These are phyloP conservation scores for Amphipoea oculea DNA, from an alignment of 2,888 invertebrate genomes.

Conservation along the genomic window DNA sequence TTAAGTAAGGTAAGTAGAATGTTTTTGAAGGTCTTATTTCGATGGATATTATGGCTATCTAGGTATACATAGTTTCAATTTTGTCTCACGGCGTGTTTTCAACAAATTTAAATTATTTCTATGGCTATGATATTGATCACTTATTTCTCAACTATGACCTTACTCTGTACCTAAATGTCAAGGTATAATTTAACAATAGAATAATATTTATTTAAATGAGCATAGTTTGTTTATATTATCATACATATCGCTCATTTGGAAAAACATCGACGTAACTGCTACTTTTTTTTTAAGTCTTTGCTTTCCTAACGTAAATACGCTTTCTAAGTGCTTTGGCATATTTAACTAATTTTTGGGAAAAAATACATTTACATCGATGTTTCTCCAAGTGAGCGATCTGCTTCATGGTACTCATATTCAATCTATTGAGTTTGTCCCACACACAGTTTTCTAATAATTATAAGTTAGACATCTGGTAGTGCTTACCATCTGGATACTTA, in stretches of 20 bases:
- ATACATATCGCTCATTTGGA: too few species aligned
- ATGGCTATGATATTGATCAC: background rate
- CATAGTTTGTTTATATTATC: too few species aligned
- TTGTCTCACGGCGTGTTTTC: background rate
- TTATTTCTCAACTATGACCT: background rate
- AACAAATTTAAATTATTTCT: background rate
- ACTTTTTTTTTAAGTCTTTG: too few species aligned
- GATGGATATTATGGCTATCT: too few species aligned
- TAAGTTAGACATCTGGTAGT: background rate
- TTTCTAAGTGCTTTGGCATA: too few species aligned
- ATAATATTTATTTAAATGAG: background rate
- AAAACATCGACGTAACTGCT: too few species aligned
- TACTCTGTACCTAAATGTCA: constrained; percentile 7
- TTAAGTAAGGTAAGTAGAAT: too few species aligned
- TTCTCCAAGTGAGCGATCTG: too few species aligned
- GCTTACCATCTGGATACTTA: background rate
- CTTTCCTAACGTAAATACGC: too few species aligned
- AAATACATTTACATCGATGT: too few species aligned
- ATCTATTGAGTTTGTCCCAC: background rate
- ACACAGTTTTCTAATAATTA: background rate
- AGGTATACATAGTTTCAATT: background rate
- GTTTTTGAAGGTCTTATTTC: too few species aligned
- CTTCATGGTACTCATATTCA: background rate
- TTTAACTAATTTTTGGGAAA: too few species aligned
- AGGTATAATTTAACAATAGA: background rate